Base-by-base conservation (phyloP, 2,888 invertebrate genomes). In the Tuta absoluta region DNA sequence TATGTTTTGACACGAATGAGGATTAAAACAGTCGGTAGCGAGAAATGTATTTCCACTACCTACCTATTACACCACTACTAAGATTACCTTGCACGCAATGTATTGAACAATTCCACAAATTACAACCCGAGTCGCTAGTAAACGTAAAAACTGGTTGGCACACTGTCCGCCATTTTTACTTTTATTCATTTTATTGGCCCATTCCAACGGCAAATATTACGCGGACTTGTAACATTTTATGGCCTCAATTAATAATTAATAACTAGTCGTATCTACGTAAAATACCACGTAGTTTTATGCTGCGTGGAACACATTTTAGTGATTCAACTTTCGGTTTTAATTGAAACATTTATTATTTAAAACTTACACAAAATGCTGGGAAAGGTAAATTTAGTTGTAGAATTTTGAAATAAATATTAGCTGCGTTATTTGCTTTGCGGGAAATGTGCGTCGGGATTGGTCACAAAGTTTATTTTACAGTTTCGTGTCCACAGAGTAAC, bases 401-500 rank as follows among this genome's bases (percentile, higher is more conserved):
- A 56, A n/a, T 56, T 56, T 56, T n/a, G 51, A 23, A 23, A 51
- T 51, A 19, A 33, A 51, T 51, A 51, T 51, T 51, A 19, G 51
- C 51, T 19, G 10, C 8, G 33, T 17, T 17, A 33, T 56, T 28
- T 56, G 56, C 56, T 14, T 56, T 10, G 56, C 56, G 56, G 3
- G 24, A 56, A 56, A 33, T 56, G 56, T 56, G 33, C 17, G 33
- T 56, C 17, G 28, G 14, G 23, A 11, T 53, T 14, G 56, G 56
- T 33, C 24, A 33, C 56, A n/a, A 33, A 56, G n/a, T n/a, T n/a
- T n/a, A n/a, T n/a, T 33, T 23, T 24, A 7, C 24, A 53, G 21
- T 24, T 56, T 17, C 17, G 33, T 17, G 24, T 77, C 79, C 76
- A 78, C 70, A 74, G 74, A 75, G 79, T 82, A 78, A 83, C 81